Percentiles rank a stretch among this genome's conserved stretches.
These are phyloP conservation scores for Drosophila subobscura DNA, from an alignment of 1,140 invertebrate species.

Conservation along the genomic window DNA sequence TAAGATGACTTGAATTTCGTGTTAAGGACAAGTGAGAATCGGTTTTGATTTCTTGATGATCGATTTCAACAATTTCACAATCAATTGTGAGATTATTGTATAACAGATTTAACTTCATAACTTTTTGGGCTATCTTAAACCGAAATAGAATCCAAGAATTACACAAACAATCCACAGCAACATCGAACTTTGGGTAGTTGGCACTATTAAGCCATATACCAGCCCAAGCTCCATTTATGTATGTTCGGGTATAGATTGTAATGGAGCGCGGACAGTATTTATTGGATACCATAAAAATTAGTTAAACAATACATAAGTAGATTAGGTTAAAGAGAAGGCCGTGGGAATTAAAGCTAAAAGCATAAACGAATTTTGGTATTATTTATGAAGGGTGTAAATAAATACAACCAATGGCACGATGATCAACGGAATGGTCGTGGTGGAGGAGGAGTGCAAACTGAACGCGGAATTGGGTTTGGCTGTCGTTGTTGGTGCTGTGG, in stretches of 20 bases:
- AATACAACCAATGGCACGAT: slow-evolving; percentile 44
- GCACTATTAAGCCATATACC: background rate
- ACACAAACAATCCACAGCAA: slow-evolving; percentile 1
- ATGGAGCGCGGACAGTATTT: slow-evolving; percentile 22
- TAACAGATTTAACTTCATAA: slow-evolving; percentile 22
- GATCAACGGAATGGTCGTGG: slow-evolving; percentile 27
- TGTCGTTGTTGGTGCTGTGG: slow-evolving; percentile 45
- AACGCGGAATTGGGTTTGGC: slow-evolving; percentile 41
- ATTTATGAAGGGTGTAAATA: slow-evolving; percentile 53
- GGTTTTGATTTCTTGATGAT: background rate
- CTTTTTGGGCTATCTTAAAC: slow-evolving; percentile 18
- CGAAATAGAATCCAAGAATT: background rate
- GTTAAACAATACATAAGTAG: slow-evolving; percentile 39
- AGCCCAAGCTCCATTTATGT: background rate
- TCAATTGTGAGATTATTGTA: background rate
- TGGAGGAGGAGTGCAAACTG: slow-evolving; percentile 23
- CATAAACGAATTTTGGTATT: slow-evolving; percentile 17
- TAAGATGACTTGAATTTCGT: slow-evolving; percentile 3
- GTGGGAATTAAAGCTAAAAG: slow-evolving; percentile 42
- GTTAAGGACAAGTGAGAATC: slow-evolving; percentile 1
- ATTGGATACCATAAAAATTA: slow-evolving; percentile 49
- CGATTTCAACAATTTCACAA: background rate
- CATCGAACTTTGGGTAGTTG: slow-evolving; percentile 6
- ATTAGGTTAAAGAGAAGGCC: slow-evolving; percentile 49
- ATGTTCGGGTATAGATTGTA: slow-evolving; percentile 9